Base-by-base conservation (phyloP, 2,113 vertebrate genomes). In the Girardinichthys multiradiatus region DNA sequence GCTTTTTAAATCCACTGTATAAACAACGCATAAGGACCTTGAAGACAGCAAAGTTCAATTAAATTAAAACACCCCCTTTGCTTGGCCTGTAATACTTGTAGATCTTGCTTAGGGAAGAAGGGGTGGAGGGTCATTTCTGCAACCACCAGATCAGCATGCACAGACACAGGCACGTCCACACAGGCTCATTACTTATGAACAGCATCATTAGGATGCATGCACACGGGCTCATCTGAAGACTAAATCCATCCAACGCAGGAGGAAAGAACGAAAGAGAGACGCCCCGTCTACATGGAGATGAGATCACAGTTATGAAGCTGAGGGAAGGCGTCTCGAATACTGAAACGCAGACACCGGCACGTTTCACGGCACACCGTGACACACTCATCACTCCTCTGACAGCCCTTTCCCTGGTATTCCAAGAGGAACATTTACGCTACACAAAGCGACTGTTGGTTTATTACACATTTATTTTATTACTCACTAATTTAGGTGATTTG, bases 161-260 rank as follows among this genome's bases (percentile, higher is more conserved):
- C 82, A 81, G 76, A 89, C 87, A 85, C 80, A 84, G 27, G 63
- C 65, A 21, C 68, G 35, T 59, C 45, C 29, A 67, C 24, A 28
- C 37, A 26, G 65, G 65, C 80, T 83, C 74, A 82, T 91, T 89
- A 87, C 87, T 91, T 80, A 89, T 89, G 87, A 88, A 92, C 87
- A 90, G 87, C 85, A 87, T 92, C 86, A 90, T 92, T 81, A 85
- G 89, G 74, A 94, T 94, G 87, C 90, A 87, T 51, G 8, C 72
- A 39, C 92, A 89, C 63, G 29, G 85, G 74, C 86, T 80, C n/a
- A 65, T 86, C 87, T 86, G 79, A 82, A 76, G 76, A 83, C 70
- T 83, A 82, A 89, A 92, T 85, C 88, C 72, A 86, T 91, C 90
- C 82, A 86, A 81, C 54, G 10, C 81, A 67, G 68, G 76, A 67